Evolutionary conservation across 2,888 invertebrate genomes (phyloP).

Genomic region (Gonocerus acuteangulatus): DNA sequence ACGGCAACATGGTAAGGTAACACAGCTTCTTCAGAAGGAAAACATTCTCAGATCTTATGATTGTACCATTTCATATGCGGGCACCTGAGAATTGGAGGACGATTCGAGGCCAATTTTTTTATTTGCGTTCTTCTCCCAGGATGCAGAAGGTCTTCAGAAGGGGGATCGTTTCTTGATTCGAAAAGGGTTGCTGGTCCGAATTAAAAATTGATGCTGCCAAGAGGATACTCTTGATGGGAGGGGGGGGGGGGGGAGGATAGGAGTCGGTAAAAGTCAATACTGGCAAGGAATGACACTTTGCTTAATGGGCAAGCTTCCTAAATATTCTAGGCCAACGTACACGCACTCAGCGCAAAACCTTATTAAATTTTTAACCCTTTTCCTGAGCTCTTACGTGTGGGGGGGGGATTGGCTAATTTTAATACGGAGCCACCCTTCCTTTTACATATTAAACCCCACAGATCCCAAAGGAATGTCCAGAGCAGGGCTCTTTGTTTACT

Average conservation of each 20-base stretch:
- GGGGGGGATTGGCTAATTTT: constrained; percentile 35
- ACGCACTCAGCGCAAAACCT: constrained; percentile 27
- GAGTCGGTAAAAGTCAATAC: constrained; percentile 36
- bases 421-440: constrained; percentile 30
- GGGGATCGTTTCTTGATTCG: too few species aligned
- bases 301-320: constrained; percentile 33
- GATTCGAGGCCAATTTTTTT: too few species aligned
- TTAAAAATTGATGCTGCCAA: constrained; percentile 1
- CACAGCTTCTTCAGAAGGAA: too few species aligned
- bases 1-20: too few species aligned
- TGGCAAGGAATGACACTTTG: constrained; percentile 37
- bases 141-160: too few species aligned
- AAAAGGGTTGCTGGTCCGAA: not conserved
- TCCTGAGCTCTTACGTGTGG: constrained; percentile 30
- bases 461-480: constrained; percentile 23
- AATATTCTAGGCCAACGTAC: constrained; percentile 31
- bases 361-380: constrained; percentile 36
- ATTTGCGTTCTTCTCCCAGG: too few species aligned
- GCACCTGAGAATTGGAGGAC: too few species aligned
- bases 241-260: constrained; percentile 2
- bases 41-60: too few species aligned
- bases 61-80: too few species aligned
- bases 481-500: constrained; percentile 18
- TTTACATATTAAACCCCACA: constrained; percentile 33
- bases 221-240: constrained; percentile 9